Conservation (phyloP, 1,140 invertebrate genomes). For the Megalonaias nervosa region DNA sequence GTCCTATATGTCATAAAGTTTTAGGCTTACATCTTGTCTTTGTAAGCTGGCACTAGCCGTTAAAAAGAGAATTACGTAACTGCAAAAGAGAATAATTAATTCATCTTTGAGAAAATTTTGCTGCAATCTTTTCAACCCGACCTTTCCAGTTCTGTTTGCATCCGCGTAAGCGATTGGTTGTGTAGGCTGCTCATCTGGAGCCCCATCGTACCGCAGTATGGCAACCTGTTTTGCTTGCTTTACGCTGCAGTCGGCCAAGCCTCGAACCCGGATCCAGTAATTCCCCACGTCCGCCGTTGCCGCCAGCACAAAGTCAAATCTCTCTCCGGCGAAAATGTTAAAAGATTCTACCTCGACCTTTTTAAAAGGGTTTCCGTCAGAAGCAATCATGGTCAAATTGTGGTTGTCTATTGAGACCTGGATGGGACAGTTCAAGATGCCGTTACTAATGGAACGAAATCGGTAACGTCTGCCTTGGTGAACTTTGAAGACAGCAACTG, state of each 20-base stretch:
- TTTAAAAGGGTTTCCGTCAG: slow-evolving; percentile 47
- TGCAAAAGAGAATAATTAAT: too few species aligned
- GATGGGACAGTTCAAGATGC: slow-evolving; percentile 83
- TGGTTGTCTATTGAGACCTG: slow-evolving; percentile 55
- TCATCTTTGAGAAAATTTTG: too few species aligned
- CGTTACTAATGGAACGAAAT: slow-evolving; percentile 89
- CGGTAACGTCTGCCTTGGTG: slow-evolving; percentile 76
- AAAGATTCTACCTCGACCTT: slow-evolving; percentile 40
- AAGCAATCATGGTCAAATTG: slow-evolving; percentile 46
- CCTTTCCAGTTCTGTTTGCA: slow-evolving; percentile 60
- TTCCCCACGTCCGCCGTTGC: slow-evolving; percentile 80
- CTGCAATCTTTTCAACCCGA: slow-evolving; percentile 13
- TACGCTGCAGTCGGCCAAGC: slow-evolving; percentile 85
- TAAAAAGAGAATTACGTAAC: too few species aligned
- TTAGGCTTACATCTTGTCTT: too few species aligned
- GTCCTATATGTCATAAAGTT: too few species aligned
- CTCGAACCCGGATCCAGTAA: slow-evolving; percentile 88
- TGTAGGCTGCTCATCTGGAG: slow-evolving; percentile 30
- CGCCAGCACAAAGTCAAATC: slow-evolving; percentile 84
- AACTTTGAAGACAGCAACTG: slow-evolving; percentile 44
- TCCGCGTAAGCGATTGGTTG: slow-evolving; percentile 81
- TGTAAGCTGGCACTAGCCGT: too few species aligned
- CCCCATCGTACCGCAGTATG: slow-evolving; percentile 71
- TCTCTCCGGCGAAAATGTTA: slow-evolving; percentile 49
- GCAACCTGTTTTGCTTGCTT: slow-evolving; percentile 82